Evolutionary conservation across 2,113 vertebrate species (phyloP), one percentile per base, ranked within the genome.

Genomic region (Stictonetta naevosa): DNA sequence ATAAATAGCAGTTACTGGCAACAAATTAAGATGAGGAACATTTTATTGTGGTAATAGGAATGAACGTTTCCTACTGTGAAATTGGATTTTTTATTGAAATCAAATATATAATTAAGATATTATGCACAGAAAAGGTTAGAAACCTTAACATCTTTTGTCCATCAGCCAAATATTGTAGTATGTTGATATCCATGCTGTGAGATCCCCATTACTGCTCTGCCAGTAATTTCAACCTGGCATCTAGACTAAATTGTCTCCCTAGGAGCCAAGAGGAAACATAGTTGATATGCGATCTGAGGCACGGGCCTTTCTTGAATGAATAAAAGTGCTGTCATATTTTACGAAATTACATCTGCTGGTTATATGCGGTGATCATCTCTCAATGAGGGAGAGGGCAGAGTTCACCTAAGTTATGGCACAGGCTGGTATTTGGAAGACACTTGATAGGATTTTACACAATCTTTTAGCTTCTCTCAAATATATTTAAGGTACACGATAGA

Each of bases 171-270:
- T 95, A 81, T 67, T 86, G 75, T 64, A 55, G 26, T 69, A 18
- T 83, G 60, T 73, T 77, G 76, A 73, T 73, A 91, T 34, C 23
- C 71, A 68, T 62, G 84, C 42, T 91, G 64, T 93, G 86, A 97
- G 68, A 69, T 94, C 31, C 73, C 86, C 64, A 83, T 96, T 95
- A 88, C 55, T 74, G 86, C 88, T 93, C 81, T 78, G 92, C 81
- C 81, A 90, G 91, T 95, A 96, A 94, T 93, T 91, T 95, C 75
- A 96, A 38, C 66, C 91, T 96, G 88, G 79, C 80, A 83, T 94
- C 83, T 56, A 92, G 31, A 58, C 79, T 95, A 85, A 97, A 90
- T 94, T 92, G 79, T 71, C 53, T 96, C 91, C 83, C 17, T 71
- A 62, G 71, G 80, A 95, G 79, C 90, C 89, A 86, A 67, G 86